Evolutionary conservation across 2,797 vertebrate genomes (phyloP), one percentile per base, ranked within the genome.

Genomic region (Amniataba percoides): DNA sequence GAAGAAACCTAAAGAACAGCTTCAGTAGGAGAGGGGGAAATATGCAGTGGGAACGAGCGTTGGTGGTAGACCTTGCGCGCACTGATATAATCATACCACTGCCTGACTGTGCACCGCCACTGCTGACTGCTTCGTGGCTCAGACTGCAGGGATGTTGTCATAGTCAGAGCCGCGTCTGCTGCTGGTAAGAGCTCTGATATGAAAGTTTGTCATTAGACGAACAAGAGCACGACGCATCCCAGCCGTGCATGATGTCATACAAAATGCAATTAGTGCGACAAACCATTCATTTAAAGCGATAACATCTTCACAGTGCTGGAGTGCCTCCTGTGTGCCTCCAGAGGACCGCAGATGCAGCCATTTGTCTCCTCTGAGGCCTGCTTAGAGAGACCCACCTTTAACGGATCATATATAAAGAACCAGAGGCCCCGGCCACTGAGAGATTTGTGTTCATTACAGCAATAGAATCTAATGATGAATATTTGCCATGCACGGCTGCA

Each of bases 401-500:
- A 87, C 76, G 70, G 72, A 69, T 82, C 70, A 45, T 3, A 74
- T 45, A 74, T 80, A 76, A 87, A 82, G 81, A 83, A 82, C 36
- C 86, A 59, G 65, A 56, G 68, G 67, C 56, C 75, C 27, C 25
- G 39, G 69, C 84, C 78, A 76, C 78, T 11, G 68, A 84, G 72
- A 91, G 84, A 89, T 92, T 86, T 89, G 88, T 88, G 89, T 87
- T 92, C 87, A 91, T 91, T 89, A 91, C 83, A 77, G 89, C 90
- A 77, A 79, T 81, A 85, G 83, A 82, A 90, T 93, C 88, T 87
- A 87, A 87, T 93, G 91, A 92, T 92, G 90, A 92, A 94, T 94
- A 91, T 94, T 94, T 91, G 56, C 89, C 82, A 93, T 93, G 91
- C 92, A 91, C 85, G 87, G 85, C 92, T 93, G 90, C 90, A 81